These are phyloP conservation scores for Coleophora deauratella DNA, from an alignment of 2,888 invertebrate genomes.

Conservation along the genomic window DNA sequence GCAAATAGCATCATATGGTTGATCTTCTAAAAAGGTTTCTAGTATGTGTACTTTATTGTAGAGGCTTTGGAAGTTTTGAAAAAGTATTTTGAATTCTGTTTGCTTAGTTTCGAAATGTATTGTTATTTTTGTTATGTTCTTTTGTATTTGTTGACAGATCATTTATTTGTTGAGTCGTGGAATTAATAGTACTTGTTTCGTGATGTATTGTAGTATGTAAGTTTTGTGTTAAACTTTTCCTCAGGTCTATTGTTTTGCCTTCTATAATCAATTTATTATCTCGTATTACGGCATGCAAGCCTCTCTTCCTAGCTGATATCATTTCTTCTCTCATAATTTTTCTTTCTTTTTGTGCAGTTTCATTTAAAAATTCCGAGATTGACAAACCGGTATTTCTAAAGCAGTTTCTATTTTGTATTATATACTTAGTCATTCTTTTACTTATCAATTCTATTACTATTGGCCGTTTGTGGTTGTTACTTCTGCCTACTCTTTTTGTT, in stretches of 20 bases:
- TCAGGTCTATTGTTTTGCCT: not conserved
- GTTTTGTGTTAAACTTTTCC: not conserved
- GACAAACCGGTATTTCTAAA: not conserved
- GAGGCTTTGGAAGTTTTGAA: slow-evolving; percentile 11
- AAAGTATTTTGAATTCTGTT: slow-evolving; percentile 1
- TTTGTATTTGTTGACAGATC: not conserved
- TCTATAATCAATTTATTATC: not conserved
- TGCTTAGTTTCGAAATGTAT: not conserved
- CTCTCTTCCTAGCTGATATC: not conserved
- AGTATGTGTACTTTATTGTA: too few species aligned
- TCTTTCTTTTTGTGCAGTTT: not conserved
- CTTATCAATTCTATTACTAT: not conserved
- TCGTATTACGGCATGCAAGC: not conserved
- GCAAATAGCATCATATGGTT: not conserved
- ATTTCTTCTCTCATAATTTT: not conserved
- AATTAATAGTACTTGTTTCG: not conserved
- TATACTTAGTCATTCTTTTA: not conserved
- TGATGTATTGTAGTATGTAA: too few species aligned
- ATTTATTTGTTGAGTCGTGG: not conserved
- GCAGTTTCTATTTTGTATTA: not conserved
- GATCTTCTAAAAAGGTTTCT: slow-evolving; percentile 3
- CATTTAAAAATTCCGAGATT: not conserved
- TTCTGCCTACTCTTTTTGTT: not conserved
- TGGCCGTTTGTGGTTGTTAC: not conserved
- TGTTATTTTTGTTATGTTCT: too few species aligned